Evolutionary conservation across 2,797 vertebrate species (phyloP).

Genomic region (Poecilia picta): DNA sequence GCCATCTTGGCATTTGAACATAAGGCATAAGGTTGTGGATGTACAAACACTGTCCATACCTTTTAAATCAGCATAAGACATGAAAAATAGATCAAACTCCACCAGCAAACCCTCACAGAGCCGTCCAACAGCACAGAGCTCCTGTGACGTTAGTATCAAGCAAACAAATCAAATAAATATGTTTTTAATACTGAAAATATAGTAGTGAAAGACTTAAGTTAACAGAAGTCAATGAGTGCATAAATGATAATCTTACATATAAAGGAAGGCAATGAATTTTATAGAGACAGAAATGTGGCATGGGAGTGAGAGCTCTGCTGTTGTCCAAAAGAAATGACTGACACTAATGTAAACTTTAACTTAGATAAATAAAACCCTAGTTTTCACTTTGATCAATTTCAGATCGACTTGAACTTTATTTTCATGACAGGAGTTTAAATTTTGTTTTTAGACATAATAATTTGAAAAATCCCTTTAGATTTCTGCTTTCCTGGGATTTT

Average conservation of each 20-base stretch:
- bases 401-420: neutral
- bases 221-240: slow-evolving; percentile 51
- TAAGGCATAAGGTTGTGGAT: slow-evolving; percentile 65
- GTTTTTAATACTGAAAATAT: slow-evolving; percentile 72
- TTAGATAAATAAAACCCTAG: slow-evolving; percentile 18
- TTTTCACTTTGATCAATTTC: neutral
- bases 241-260: slow-evolving; percentile 48
- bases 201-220: slow-evolving; percentile 44
- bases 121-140: slow-evolving; percentile 22
- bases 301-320: neutral
- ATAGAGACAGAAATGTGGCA: neutral
- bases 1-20: slow-evolving; percentile 57
- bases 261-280: slow-evolving; percentile 30
- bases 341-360: slow-evolving; percentile 12
- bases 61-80: slow-evolving; percentile 19
- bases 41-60: slow-evolving; percentile 22
- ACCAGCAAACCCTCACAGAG: slow-evolving; percentile 14
- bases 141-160: slow-evolving; percentile 57
- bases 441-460: neutral
- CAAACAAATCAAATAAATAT: slow-evolving; percentile 78
- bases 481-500: slow-evolving; percentile 7
- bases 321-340: slow-evolving; percentile 4
- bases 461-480: neutral
- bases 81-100: slow-evolving; percentile 23
- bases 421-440: neutral